Conservation (phyloP, 1,140 invertebrate species). For the Diachasma alloeum region DNA sequence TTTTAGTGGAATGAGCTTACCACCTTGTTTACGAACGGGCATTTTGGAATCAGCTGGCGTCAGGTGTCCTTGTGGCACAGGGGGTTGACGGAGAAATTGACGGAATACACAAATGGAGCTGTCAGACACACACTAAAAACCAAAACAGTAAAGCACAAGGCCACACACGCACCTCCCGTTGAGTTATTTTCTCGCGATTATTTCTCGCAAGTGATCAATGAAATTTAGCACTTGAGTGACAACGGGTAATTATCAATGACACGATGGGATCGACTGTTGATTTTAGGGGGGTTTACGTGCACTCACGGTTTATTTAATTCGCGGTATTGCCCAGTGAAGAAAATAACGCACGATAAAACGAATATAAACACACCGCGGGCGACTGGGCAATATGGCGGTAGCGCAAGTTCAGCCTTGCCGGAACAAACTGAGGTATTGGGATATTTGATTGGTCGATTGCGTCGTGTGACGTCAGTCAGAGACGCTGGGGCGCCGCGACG, state of each 20-base stretch:
- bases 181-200: background rate
- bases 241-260: too few relatives aligned
- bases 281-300: background rate
- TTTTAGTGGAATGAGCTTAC: conserved; percentile 52
- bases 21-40: conserved; percentile 65
- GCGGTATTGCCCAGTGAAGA: background rate
- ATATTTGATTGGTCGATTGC: conserved; percentile 29
- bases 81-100: background rate
- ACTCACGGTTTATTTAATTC: background rate
- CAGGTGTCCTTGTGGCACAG: conserved; percentile 2
- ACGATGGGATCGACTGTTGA: background rate
- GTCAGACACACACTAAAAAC: background rate
- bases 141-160: background rate
- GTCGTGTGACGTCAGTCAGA: conserved; percentile 23
- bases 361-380: conserved; percentile 17
- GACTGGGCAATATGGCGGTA: conserved; percentile 26
- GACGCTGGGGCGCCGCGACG: conserved; percentile 12
- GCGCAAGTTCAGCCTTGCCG: conserved; percentile 25
- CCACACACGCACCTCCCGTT: too few relatives aligned
- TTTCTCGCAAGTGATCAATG: background rate
- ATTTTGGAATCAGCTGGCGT: conserved; percentile 43
- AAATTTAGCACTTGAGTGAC: background rate
- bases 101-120: too few relatives aligned
- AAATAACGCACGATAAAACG: background rate
- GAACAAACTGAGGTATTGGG: conserved; percentile 12